Evolutionary conservation across 2,888 invertebrate genomes (phyloP).

Genomic region (Sesia apiformis): DNA sequence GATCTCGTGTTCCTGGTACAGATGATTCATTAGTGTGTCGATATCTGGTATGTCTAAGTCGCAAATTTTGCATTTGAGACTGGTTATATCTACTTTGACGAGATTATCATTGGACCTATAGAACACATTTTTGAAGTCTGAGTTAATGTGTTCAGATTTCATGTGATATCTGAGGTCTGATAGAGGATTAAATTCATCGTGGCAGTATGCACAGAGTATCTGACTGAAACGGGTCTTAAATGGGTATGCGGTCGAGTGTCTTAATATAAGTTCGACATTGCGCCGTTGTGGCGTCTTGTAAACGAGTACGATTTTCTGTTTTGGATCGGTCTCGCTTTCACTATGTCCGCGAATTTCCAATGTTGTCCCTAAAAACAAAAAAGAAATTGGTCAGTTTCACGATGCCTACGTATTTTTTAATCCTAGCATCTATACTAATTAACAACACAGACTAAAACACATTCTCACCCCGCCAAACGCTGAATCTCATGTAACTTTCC

Average conservation of each 20-base stretch:
- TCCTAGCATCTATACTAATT: neutral
- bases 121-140: slow-evolving; percentile 56
- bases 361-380: slow-evolving; percentile 67
- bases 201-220: slow-evolving; percentile 59
- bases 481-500: too few relatives aligned
- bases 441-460: neutral
- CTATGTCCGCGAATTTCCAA: slow-evolving; percentile 59
- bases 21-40: slow-evolving; percentile 51
- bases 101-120: slow-evolving; percentile 59
- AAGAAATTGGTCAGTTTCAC: slow-evolving; percentile 54
- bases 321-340: slow-evolving; percentile 44
- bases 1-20: slow-evolving; percentile 45
- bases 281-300: slow-evolving; percentile 61
- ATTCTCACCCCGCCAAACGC: too few relatives aligned
- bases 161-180: slow-evolving; percentile 46
- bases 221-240: slow-evolving; percentile 62
- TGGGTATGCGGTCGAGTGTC: slow-evolving; percentile 54
- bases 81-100: slow-evolving; percentile 59
- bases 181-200: slow-evolving; percentile 45
- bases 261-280: slow-evolving; percentile 59
- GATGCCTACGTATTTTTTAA: neutral
- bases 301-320: slow-evolving; percentile 62
- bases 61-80: slow-evolving; percentile 56
- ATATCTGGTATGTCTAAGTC: slow-evolving; percentile 37
- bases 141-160: slow-evolving; percentile 41